A percentile compares a stretch with the other conserved stretches of the same genome.
These are phyloP conservation scores for Dasysyrphus tricinctus DNA, from an alignment of 2,888 invertebrate genomes.

Conservation along the genomic window DNA sequence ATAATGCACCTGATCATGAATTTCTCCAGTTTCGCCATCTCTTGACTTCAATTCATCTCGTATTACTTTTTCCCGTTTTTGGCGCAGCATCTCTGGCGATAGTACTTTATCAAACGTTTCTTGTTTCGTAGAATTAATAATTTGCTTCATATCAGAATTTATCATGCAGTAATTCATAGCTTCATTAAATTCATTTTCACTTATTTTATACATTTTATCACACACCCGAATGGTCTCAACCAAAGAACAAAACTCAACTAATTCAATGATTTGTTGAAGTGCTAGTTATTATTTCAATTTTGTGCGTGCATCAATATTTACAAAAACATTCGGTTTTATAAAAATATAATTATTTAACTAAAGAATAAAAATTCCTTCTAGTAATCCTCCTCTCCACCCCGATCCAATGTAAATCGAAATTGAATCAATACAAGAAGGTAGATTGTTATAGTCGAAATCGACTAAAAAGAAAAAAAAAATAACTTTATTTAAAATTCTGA, in stretches of 20 bases:
- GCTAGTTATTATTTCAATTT: neutral
- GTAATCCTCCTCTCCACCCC: constrained; percentile 26
- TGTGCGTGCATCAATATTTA: constrained; percentile 52
- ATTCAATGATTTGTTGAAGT: neutral
- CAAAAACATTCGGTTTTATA: constrained; percentile 29
- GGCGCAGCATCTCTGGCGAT: constrained; percentile 50
- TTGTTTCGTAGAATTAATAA: constrained; percentile 44
- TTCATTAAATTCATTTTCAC: constrained; percentile 52
- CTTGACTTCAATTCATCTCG: constrained; percentile 66
- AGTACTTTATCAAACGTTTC: constrained; percentile 47
- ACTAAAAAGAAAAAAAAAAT: constrained; percentile 84
- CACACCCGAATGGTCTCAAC: neutral
- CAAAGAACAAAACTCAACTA: constrained; percentile 16
- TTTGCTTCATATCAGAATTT: constrained; percentile 55
- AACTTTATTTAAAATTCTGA: neutral
- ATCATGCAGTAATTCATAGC: constrained; percentile 53
- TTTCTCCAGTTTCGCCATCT: constrained; percentile 74
- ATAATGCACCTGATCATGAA: constrained; percentile 71
- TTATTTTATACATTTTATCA: constrained; percentile 52
- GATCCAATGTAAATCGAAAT: constrained; percentile 86
- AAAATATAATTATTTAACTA: neutral
- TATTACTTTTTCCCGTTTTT: constrained; percentile 56
- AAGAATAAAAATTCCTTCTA: neutral
- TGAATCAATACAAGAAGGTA: constrained; percentile 88
- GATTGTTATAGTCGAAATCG: constrained; percentile 87